Conservation (phyloP, 2,113 vertebrate species). For the Chinchilla lanigera region DNA sequence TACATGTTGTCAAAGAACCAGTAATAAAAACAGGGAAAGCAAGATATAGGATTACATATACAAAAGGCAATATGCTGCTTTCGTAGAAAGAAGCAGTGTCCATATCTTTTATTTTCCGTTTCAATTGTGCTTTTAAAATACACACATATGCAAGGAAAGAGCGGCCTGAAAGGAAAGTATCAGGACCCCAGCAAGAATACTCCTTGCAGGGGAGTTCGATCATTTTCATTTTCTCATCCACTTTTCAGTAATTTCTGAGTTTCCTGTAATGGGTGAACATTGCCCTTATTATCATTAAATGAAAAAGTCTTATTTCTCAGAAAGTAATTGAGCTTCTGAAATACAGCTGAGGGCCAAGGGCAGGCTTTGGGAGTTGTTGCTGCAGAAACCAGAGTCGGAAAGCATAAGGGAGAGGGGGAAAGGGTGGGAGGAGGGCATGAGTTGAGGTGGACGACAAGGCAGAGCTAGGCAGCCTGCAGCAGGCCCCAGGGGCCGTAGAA, state of each 20-base stretch:
- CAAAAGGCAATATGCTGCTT: background rate
- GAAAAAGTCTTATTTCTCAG: slow-evolving; percentile 38
- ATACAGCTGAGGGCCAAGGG: background rate
- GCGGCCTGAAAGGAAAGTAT: background rate
- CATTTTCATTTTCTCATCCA: background rate
- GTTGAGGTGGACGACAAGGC: background rate
- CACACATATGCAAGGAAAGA: background rate
- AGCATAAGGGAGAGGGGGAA: background rate
- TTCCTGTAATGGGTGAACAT: slow-evolving; percentile 15
- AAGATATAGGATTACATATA: background rate
- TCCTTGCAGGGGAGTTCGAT: background rate
- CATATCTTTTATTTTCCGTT: background rate
- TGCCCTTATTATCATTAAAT: slow-evolving; percentile 22
- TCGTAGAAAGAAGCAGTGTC: background rate
- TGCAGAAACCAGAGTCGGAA: background rate
- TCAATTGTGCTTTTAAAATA: slow-evolving; percentile 20
- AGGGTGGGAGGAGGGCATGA: background rate
- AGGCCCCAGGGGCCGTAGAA: background rate
- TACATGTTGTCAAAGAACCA: background rate
- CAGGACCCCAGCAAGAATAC: background rate
- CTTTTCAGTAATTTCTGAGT: slow-evolving; percentile 43
- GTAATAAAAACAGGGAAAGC: background rate
- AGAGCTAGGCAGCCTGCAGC: too few relatives aligned
- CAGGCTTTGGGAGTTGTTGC: background rate
- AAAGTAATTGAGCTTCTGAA: slow-evolving; percentile 33